These are phyloP conservation scores for Dasyornis broadbenti DNA, from an alignment of 2,113 vertebrate genomes.

Conservation along the genomic window DNA sequence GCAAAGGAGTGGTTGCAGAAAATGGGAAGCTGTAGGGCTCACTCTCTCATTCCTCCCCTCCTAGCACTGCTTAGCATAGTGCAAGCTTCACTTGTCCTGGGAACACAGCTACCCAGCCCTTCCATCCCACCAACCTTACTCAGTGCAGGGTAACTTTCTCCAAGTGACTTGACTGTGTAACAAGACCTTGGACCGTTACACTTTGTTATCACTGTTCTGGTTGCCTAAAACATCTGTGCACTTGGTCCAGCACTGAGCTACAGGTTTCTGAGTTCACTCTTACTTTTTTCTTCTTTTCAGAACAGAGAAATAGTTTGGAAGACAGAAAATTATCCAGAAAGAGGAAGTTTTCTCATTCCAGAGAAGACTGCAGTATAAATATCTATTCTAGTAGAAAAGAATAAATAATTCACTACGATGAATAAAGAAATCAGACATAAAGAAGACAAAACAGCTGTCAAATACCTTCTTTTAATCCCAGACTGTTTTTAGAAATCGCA, in stretches of 20 bases:
- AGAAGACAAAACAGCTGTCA: background rate
- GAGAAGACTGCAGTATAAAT: background rate
- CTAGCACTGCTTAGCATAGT: background rate
- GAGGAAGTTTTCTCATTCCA: background rate
- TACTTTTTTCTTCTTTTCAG: background rate
- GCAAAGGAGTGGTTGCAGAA: background rate
- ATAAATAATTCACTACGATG: constrained; percentile 14
- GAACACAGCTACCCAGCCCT: background rate
- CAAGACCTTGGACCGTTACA: background rate
- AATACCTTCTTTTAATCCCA: background rate
- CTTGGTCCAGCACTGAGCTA: background rate
- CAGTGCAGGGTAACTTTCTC: background rate
- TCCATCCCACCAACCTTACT: background rate
- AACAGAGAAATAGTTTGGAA: background rate
- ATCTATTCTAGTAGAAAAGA: background rate
- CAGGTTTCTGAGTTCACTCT: background rate
- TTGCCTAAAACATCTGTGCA: background rate
- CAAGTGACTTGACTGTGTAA: background rate
- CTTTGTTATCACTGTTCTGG: background rate
- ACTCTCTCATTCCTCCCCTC: background rate
- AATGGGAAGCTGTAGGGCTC: background rate
- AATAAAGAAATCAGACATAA: background rate
- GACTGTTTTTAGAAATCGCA: background rate
- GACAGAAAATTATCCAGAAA: background rate
- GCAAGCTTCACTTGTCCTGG: background rate